Base-by-base conservation (phyloP, 2,888 invertebrate genomes). In the Dasysyrphus tricinctus region DNA sequence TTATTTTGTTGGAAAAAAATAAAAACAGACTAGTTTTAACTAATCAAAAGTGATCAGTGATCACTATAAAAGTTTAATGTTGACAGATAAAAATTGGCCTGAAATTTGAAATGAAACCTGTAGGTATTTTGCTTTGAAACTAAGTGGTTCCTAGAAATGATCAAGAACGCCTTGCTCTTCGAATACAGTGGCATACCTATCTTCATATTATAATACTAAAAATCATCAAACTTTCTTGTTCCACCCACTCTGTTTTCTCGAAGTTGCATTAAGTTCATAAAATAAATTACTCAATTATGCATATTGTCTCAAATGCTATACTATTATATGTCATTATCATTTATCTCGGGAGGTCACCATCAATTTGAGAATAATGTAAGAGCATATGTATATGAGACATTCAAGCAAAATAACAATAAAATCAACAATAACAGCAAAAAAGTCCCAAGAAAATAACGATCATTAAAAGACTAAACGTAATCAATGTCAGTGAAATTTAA, bases 401-500 rank as follows among this genome's bases (percentile, higher is more conserved):
- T 39, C 8, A 49, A 39, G n/a, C n/a, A n/a, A n/a, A n/a, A n/a
- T n/a, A n/a, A n/a, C n/a, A n/a, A 24, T 0, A 51, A 39, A 61
- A 37, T 67, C 1, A 42, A 34, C 9, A 47, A 44, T n/a, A 72
- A 14, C 47, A 44, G 11, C 12, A 63, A 47, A 67, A 61, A 67
- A 54, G 61, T 39, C 54, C 0, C 73, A 73, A 47, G 54, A 70
- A 74, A 74, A 67, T 49, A 47, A 32, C 78, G 9, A 74, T 70
- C 34, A 74, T 70, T 51, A 69, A 73, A 77, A 69, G 67, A 63
- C 74, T 54, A 70, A 86, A 82, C 63, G 81, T 74, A 86, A 86
- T 86, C 86, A 86, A 86, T 86, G 86, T 82, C 86, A 86, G 86
- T 86, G 86, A 86, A 86, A 86, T 86, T 86, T 86, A 82, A 86